Conservation (phyloP, 1,140 invertebrate species). For the Hylaeus anthracinus region DNA sequence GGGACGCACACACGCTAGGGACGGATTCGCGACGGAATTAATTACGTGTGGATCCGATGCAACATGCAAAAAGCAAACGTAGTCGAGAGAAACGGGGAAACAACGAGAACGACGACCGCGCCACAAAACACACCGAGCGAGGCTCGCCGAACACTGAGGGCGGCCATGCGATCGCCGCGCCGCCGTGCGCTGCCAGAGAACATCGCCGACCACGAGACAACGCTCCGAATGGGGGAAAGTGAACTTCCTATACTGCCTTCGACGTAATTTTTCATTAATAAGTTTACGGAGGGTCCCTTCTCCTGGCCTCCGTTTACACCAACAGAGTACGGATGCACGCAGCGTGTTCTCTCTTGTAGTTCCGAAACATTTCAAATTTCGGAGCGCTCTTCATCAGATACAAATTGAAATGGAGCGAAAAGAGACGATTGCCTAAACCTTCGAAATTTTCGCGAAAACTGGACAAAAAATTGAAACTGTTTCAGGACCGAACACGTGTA, state of each 20-base stretch:
- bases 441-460: no score
- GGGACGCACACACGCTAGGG: constrained; percentile 4
- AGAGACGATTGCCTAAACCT: no score
- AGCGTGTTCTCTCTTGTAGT: no score
- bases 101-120: constrained; percentile 31
- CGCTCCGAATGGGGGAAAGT: constrained; percentile 30
- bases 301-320: background rate
- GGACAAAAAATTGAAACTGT: no score
- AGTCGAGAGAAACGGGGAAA: constrained; percentile 6
- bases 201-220: constrained; percentile 48
- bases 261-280: constrained; percentile 60
- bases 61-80: constrained; percentile 42
- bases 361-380: no score
- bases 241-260: constrained; percentile 48
- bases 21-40: constrained; percentile 69
- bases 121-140: constrained; percentile 74
- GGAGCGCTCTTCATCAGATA: no score
- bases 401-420: no score
- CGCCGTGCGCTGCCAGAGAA: constrained; percentile 51
- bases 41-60: constrained; percentile 42
- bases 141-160: constrained; percentile 77
- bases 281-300: constrained; percentile 27
- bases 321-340: no score
- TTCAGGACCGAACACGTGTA: no score
- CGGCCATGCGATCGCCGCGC: constrained; percentile 75